Base-by-base conservation (phyloP, 2,888 invertebrate species). In the Nineta flava region DNA sequence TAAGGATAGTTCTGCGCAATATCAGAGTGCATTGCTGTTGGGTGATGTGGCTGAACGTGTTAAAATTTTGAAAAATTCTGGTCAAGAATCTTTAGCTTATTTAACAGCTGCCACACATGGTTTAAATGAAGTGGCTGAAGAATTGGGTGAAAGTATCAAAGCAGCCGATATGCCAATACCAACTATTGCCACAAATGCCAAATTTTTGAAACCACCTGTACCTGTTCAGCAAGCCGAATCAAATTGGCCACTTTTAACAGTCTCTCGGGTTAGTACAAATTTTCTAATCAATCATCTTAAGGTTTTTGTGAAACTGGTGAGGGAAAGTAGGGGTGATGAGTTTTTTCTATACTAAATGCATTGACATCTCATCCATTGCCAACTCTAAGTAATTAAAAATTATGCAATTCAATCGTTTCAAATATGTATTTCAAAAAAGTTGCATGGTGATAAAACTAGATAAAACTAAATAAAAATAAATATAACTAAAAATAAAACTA, bases 231-330 rank as follows among this genome's bases (percentile, higher is more conserved):
- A 84, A 58, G 84, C 87, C n/a, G 95, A 96, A 65, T 83, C 83
- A 47, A 99, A 99, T 67, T 99, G 99, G 99, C 99, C 99, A 0
- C 68, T 95, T 9, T 70, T 99, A 19, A 93, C 95, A 0, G 87
- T 96, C 1, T 88, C 93, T 2, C 83, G 85, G 68, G 77, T 76
- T 57, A 65, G 69, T 61, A 47, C 17, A 49, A 38, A 32, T 32
- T 34, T 13, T 41, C 9, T 32, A 26, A 13, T 35, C 9, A n/a
- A 32, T 9, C 7, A 32, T 32, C 32, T 32, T 32, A 32, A 10
- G 32, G 32, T 32, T 32, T 10, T 10, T 10, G 32, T 9, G 10
- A 32, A 32, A 32, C n/a, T n/a, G n/a, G n/a, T n/a, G n/a, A n/a
- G n/a, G n/a, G n/a, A n/a, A 32, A 32, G n/a, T n/a, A n/a, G n/a